These are phyloP conservation scores for Idris sp. DNA, from an alignment of 1,140 invertebrate species.

Conservation along the genomic window DNA sequence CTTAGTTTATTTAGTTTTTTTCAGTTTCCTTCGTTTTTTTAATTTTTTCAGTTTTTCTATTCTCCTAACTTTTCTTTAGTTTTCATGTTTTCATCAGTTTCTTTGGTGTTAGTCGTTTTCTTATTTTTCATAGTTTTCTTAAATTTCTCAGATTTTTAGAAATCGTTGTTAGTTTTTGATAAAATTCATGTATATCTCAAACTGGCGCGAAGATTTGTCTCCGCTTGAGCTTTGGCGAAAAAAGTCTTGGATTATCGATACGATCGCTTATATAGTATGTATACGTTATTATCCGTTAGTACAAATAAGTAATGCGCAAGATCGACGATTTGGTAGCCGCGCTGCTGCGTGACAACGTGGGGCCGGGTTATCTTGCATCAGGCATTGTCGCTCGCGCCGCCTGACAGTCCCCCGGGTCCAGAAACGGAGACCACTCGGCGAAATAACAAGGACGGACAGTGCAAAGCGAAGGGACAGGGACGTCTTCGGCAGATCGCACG, in stretches of 20 bases:
- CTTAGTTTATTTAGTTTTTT: too few species aligned
- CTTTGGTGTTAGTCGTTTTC: too few species aligned
- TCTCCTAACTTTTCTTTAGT: too few species aligned
- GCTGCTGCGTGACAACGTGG: constrained; percentile 52
- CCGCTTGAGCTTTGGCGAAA: too few species aligned
- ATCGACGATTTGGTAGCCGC: constrained; percentile 46
- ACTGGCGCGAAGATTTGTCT: constrained; percentile 63
- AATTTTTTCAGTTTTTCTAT: too few species aligned
- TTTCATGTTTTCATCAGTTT: too few species aligned
- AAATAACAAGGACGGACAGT: constrained; percentile 51
- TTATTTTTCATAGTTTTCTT: too few species aligned
- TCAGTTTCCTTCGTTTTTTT: too few species aligned
- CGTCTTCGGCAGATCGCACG: constrained; percentile 53
- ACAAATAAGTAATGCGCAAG: constrained; percentile 54
- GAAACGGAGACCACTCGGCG: constrained; percentile 23
- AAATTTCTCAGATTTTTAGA: too few species aligned
- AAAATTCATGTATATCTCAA: constrained; percentile 52
- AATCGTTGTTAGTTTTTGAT: too few species aligned
- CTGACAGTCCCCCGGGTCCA: constrained; percentile 66
- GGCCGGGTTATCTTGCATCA: constrained; percentile 73
- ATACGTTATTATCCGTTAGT: constrained; percentile 56
- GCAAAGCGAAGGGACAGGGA: constrained; percentile 24
- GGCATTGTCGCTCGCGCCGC: constrained; percentile 74
- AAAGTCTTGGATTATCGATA: constrained; percentile 62
- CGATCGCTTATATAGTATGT: constrained; percentile 54